Evolutionary conservation across 2,888 invertebrate species (phyloP), one percentile per base, ranked within the genome.

Genomic region (Watsonalla cultraria): DNA sequence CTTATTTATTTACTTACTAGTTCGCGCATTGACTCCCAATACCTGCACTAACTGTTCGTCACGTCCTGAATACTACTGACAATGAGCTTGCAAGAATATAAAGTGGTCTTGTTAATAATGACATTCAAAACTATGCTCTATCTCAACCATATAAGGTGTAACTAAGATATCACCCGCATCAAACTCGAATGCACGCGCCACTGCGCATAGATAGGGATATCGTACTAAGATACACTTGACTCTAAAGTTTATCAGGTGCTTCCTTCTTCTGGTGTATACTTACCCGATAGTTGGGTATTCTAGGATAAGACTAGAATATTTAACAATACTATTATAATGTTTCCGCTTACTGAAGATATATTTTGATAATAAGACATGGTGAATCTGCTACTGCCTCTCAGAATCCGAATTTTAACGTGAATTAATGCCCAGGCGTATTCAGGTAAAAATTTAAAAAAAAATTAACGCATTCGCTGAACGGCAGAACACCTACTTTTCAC

Each of bases 31-130:
- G 64, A 65, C 65, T 66, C 60, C 61, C 60, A 62, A 68, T 75
- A 69, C 72, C 68, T 71, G 67, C 60, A 61, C 66, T 75, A 79
- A 79, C 75, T 76, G 77, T 76, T 75, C 70, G 86, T 86, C 82
- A 87, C 86, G 85, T 82, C 70, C 86, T 85, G 75, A 83, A 85
- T 86, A 76, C 75, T 74, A 53, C 68, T 66, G 72, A 80, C 80
- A 80, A 80, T 76, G 72, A 76, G 70, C 72, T 70, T 71, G 64
- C 64, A 69, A 64, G 59, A 72, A 64, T 66, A 71, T 66, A 64
- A 62, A 70, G 66, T 67, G 66, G 60, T 45, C 33, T 24, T 53
- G 13, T 50, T 7, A 7, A 51, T 15, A 6, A 24, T 34, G 14
- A 0, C 52, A 62, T 45, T 39, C n/a, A 0, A 78, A 65, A 62